Evolutionary conservation across 2,888 invertebrate species (phyloP).

Genomic region (Lochmaea crataegi): DNA sequence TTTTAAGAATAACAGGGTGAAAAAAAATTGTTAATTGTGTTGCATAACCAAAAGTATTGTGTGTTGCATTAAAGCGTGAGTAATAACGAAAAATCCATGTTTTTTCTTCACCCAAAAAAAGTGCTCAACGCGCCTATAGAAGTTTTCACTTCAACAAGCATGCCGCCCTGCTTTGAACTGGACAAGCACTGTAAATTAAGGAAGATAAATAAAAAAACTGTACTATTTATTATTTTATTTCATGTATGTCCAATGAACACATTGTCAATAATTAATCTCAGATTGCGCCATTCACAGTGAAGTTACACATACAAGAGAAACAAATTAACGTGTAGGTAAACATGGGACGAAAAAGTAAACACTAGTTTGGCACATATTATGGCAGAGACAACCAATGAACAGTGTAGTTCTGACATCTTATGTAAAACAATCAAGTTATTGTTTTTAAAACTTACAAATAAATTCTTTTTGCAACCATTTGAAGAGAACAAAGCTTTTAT

Average conservation of each 20-base stretch:
- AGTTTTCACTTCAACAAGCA: no score
- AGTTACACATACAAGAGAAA: background rate
- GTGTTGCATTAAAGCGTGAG: no score
- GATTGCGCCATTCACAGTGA: slow-evolving; percentile 62
- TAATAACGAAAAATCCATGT: no score
- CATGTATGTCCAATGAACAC: slow-evolving; percentile 65
- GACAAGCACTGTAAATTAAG: background rate
- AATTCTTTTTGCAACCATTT: no score
- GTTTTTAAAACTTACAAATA: background rate
- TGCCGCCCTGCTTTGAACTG: no score
- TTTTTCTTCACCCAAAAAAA: no score
- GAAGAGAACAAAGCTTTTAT: no score
- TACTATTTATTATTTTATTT: slow-evolving; percentile 60
- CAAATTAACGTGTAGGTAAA: background rate
- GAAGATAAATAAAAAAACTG: background rate
- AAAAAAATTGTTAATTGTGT: no score
- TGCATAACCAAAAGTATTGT: no score
- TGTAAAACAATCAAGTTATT: background rate
- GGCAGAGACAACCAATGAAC: slow-evolving; percentile 2
- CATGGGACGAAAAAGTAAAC: slow-evolving; percentile 20
- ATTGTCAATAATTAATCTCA: slow-evolving; percentile 63
- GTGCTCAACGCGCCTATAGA: no score
- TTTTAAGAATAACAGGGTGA: no score
- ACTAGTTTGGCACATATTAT: slow-evolving; percentile 42
- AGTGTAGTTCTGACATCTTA: background rate